Conservation (phyloP, 2,797 vertebrate species). For the Tadarida brasiliensis region DNA sequence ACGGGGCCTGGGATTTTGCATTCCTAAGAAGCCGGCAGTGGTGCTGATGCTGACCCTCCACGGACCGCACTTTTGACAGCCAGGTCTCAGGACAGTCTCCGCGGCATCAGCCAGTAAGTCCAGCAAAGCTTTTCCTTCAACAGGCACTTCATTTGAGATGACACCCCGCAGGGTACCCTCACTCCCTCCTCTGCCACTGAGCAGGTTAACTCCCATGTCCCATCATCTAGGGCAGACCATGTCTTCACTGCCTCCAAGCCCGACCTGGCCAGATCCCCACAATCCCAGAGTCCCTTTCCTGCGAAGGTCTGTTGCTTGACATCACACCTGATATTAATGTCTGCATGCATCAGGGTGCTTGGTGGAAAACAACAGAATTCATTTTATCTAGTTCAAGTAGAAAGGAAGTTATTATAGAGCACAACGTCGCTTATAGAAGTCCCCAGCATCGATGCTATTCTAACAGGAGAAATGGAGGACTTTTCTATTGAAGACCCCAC, state of each 20-base stretch:
- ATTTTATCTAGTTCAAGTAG: neutral
- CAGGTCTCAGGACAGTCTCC: neutral
- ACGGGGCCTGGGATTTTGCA: neutral
- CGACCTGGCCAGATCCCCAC: neutral
- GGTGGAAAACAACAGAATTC: neutral
- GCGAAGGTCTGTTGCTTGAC: neutral
- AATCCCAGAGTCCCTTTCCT: neutral
- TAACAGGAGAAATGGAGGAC: neutral
- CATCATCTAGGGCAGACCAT: no score
- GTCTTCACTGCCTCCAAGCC: neutral
- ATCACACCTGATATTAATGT: neutral
- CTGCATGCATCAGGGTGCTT: neutral
- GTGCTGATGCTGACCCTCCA: accelerated
- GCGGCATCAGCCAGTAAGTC: neutral
- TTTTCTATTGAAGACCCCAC: neutral
- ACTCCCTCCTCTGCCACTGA: neutral
- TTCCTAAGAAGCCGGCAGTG: neutral
- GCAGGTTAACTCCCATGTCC: neutral
- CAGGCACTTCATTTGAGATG: neutral
- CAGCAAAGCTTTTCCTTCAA: neutral
- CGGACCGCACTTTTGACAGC: neutral
- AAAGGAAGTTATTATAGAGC: neutral
- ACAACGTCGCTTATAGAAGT: neutral
- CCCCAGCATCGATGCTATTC: neutral
- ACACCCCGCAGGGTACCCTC: neutral